phyloP scores from a whole-genome alignment of 2,113 vertebrate genomes.

The Prunella himalayana region DNA sequence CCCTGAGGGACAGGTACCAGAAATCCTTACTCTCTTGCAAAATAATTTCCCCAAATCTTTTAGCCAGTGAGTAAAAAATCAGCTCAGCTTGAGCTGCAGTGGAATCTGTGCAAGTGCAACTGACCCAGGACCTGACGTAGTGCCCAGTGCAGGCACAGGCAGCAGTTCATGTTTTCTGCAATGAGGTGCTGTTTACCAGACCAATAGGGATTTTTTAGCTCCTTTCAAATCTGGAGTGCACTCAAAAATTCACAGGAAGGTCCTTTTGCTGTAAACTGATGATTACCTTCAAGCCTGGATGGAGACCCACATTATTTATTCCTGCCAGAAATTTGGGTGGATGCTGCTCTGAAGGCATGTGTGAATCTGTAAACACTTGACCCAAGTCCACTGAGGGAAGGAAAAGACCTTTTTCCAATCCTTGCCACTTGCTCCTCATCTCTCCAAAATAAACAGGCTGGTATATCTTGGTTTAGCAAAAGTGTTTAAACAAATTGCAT shows the following conservation, averaged over 20 bases:
- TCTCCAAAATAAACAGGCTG: neutral
- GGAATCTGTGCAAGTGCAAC: neutral
- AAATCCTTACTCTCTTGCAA: neutral
- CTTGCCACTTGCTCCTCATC: neutral
- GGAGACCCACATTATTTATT: rapidly evolving
- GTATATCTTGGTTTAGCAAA: neutral
- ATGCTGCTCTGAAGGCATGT: neutral
- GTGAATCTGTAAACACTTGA: neutral
- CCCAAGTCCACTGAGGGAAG: neutral
- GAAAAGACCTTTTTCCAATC: neutral
- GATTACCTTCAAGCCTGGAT: neutral
- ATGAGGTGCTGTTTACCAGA: neutral
- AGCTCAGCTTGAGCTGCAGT: neutral
- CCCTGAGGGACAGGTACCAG: neutral
- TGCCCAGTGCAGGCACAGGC: rapidly evolving
- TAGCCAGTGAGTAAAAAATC: neutral
- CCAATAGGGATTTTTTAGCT: neutral
- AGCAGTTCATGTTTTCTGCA: neutral
- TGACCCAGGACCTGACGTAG: rapidly evolving
- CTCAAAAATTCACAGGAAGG: neutral
- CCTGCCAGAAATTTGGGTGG: neutral
- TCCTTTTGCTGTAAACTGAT: neutral
- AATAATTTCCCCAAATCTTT: neutral
- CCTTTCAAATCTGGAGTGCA: neutral
- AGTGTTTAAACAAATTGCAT: neutral